phyloP scores from a whole-genome alignment of 2,113 vertebrate genomes.

The Thalassarche chlororhynchos region DNA sequence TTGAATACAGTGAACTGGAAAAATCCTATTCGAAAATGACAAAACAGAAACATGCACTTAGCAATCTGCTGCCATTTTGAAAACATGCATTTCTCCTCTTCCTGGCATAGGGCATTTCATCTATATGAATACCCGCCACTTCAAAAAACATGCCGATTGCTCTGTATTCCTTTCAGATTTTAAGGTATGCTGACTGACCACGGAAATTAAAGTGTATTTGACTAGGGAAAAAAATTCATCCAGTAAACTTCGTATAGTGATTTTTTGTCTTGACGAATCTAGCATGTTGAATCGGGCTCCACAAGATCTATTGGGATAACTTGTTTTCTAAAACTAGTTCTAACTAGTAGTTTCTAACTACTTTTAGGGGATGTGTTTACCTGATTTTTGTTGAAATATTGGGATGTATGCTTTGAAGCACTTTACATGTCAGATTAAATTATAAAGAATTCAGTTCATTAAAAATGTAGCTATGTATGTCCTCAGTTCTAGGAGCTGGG shows the following conservation, averaged over 20 bases:
- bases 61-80: background rate
- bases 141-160: background rate
- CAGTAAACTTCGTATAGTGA: background rate
- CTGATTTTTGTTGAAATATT: background rate
- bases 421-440: background rate
- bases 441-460: background rate
- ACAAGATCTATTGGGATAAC: background rate
- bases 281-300: background rate
- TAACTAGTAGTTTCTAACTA: background rate
- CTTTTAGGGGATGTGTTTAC: background rate
- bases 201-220: accelerated
- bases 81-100: background rate
- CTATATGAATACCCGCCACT: background rate
- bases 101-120: background rate
- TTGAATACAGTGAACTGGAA: background rate
- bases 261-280: background rate
- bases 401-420: background rate
- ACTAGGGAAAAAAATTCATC: background rate
- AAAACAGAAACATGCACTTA: background rate
- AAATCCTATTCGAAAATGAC: background rate
- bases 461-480: background rate
- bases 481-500: background rate
- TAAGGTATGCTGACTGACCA: background rate
- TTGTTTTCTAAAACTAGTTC: background rate
- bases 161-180: background rate